phyloP scores from a whole-genome alignment of 2,888 invertebrate species.

The Onchidella celtica region DNA sequence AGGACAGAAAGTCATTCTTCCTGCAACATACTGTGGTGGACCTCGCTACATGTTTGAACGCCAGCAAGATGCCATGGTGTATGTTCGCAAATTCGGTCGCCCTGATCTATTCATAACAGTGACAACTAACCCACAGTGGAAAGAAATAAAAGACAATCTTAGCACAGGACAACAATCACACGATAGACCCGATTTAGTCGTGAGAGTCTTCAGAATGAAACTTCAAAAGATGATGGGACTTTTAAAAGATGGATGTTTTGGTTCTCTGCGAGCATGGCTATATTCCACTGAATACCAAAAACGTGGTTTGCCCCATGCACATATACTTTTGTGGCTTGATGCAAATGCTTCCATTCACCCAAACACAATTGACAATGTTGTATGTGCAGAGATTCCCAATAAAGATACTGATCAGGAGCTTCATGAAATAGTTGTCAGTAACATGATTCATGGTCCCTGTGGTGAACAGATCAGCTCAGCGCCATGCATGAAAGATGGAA shows the following conservation, averaged over 20 bases:
- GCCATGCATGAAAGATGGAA: conserved; percentile 77
- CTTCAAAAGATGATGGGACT: no score
- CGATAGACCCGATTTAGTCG: no score
- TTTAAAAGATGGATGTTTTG: no score
- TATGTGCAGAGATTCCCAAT: conserved; percentile 12
- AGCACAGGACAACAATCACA: no score
- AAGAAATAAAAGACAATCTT: no score
- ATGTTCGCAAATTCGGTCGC: conserved; percentile 79
- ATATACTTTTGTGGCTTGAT: no score
- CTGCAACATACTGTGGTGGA: conserved; percentile 69
- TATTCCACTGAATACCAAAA: no score
- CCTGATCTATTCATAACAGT: conserved; percentile 77
- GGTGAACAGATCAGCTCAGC: conserved; percentile 44
- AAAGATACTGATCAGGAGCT: conserved; percentile 1
- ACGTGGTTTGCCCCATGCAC: no score
- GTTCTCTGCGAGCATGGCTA: no score
- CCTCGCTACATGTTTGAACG: conserved; percentile 77
- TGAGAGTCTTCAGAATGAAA: conserved; percentile 61
- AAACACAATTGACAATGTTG: conserved; percentile 53
- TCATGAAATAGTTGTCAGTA: conserved; percentile 50
- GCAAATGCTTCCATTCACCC: no score
- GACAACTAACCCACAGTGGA: no score
- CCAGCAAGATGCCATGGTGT: conserved; percentile 80
- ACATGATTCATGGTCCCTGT: conserved; percentile 68
- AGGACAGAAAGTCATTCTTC: conserved; percentile 63